Evolutionary conservation across 2,888 invertebrate genomes (phyloP), one percentile per base, ranked within the genome.

Genomic region (Protophormia terraenovae): DNA sequence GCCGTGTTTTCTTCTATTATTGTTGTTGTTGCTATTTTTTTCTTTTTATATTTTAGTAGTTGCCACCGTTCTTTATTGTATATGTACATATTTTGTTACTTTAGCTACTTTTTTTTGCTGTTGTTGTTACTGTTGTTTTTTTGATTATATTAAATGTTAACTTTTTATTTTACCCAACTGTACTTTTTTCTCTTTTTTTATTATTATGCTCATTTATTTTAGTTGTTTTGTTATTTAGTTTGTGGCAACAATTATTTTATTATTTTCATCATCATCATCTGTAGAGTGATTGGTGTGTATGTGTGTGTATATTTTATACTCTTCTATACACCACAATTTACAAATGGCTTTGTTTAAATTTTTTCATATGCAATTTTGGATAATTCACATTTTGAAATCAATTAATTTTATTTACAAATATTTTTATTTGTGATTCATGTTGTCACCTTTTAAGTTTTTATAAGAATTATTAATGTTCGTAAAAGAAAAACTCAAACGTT

Each of bases 111-210:
- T 78, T n/a, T 55, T 24, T 45, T 53, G 27, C 12, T 67, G 19
- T 71, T 79, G 79, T 79, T 71, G 53, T 62, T 78, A 47, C 58
- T 67, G 41, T 53, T 71, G 55, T 67, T 47, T 66, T 78, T 69
- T 80, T 80, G 35, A 84, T 79, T 84, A 72, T 77, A 80, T 84
- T 75, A 79, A 71, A 84, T 84, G 75, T 72, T 71, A 84, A 84
- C 76, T 79, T 80, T 62, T 55, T 75, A 72, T 80, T 80, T 72
- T 67, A 60, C 47, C 76, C 66, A 84, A 84, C 84, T 84, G 84
- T 80, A 84, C 84, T 84, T 84, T 62, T 76, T 83, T 71, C 75
- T 64, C 10, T 50, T 60, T 10, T 38, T 38, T 75, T 29, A 47
- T 41, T 12, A 38, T 22, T 27, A 41, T 75, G 45, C 6, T 35